Conservation (phyloP, 2,797 vertebrate species). For the Notamacropus eugenii region DNA sequence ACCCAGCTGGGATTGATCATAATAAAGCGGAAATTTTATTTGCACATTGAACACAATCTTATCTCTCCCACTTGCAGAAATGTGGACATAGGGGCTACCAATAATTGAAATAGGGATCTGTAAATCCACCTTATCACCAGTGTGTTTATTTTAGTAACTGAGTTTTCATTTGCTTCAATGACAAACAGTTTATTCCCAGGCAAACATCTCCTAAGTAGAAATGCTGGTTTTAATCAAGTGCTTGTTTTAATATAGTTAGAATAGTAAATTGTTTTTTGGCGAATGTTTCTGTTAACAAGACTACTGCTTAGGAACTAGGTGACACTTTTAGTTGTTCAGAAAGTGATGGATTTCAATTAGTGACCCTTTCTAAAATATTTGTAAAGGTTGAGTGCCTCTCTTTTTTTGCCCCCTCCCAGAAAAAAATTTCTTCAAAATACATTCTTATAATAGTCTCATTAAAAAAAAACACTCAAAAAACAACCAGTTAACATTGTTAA, state of each 20-base stretch:
- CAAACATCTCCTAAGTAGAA: slow-evolving; percentile 10
- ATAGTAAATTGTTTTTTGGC: slow-evolving; percentile 1
- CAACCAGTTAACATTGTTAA: not conserved
- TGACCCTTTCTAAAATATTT: not conserved
- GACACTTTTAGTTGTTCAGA: not conserved
- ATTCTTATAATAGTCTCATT: not conserved
- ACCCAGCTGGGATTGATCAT: not conserved
- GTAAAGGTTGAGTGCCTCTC: not conserved
- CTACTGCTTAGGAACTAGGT: not conserved
- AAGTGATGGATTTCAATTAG: not conserved
- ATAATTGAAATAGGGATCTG: not conserved
- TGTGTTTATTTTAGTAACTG: not conserved
- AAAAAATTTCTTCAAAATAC: not conserved
- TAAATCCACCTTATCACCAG: not conserved
- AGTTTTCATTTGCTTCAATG: not conserved
- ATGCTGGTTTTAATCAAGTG: slow-evolving; percentile 31
- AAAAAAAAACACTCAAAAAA: slow-evolving; percentile 20
- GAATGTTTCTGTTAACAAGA: slow-evolving; percentile 18
- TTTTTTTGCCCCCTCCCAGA: not conserved
- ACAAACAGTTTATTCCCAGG: not conserved
- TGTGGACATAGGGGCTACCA: not conserved
- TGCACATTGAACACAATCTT: not conserved
- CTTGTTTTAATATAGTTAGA: not conserved
- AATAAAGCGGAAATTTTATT: not conserved
- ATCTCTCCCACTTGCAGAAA: not conserved